These are phyloP conservation scores for Seriola dumerili DNA, from an alignment of 2,113 vertebrate species.

Conservation along the genomic window DNA sequence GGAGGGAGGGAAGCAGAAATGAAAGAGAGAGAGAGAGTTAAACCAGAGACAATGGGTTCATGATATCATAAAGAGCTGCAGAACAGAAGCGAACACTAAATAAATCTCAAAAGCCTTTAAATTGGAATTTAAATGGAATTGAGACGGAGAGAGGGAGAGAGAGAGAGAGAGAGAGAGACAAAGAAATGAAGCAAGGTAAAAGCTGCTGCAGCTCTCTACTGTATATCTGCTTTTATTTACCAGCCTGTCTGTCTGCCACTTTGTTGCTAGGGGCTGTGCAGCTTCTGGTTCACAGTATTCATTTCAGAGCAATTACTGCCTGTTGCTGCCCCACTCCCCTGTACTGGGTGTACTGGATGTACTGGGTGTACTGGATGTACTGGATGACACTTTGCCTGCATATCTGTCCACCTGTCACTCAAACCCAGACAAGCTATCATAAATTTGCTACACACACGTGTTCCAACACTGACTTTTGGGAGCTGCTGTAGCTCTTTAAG, in stretches of 20 bases:
- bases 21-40: constrained; percentile 25
- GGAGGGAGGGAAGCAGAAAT: constrained; percentile 5
- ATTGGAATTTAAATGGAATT: constrained; percentile 47
- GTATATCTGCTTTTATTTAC: constrained; percentile 46
- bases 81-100: background rate
- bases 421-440: background rate
- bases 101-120: constrained; percentile 41
- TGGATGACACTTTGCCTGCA: constrained; percentile 23
- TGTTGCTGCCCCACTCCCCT: constrained; percentile 6
- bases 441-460: too few relatives aligned
- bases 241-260: constrained; percentile 16
- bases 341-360: background rate
- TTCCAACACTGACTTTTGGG: too few relatives aligned
- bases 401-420: constrained; percentile 11
- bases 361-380: background rate
- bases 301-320: constrained; percentile 61
- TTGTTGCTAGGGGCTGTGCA: constrained; percentile 44
- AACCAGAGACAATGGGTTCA: constrained; percentile 15
- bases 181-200: background rate
- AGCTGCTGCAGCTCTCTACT: constrained; percentile 14
- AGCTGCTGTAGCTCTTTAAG: too few relatives aligned
- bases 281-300: constrained; percentile 34
- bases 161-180: background rate
- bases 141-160: background rate
- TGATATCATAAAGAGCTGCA: constrained; percentile 22